Evolutionary conservation across 2,113 vertebrate genomes (phyloP), one percentile per base, ranked within the genome.

Genomic region (Lota lota): DNA sequence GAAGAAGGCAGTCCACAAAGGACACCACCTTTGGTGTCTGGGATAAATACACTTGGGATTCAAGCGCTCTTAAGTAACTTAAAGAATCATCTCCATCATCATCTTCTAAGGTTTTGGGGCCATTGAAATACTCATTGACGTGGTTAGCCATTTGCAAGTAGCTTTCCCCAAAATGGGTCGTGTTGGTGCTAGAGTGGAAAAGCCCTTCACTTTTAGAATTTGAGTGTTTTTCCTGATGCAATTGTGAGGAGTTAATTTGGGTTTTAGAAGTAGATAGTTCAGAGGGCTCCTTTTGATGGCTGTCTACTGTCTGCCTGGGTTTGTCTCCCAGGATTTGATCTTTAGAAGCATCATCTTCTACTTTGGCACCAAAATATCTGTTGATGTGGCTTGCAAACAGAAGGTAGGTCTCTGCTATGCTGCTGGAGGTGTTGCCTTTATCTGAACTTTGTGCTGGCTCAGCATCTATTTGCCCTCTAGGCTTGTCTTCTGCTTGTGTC

Each of bases 301-400:
- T 24, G 18, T 36, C 40, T 50, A 2, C 63, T 66, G 2, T 68
- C 74, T 63, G 40, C 40, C 40, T 47, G 40, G 40, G 8, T 47
- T 14, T 47, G 40, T 76, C 51, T 1, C 21, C 21, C 22, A 33
- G 16, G 17, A 59, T 18, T 2, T 67, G 21, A 57, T 74, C 53
- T 57, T 5, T 59, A 17, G 63, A 15, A 6, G 40, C 50, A 40
- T 77, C 69, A 63, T 89, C 79, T 1, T 75, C 24, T 33, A 78
- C 85, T 60, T 79, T 89, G 22, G 85, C 86, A n/a, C 86, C 76
- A 72, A 92, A 92, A 77, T 91, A 92, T 65, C 54, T 84, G 68
- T 93, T 92, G 33, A 92, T 83, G 66, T 88, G 89, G 59, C 57
- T 69, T n/a, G 88, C 78, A 74, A 91, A 86, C 12, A 88, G 78